A percentile compares a stretch with the other conserved stretches of the same genome.
These are phyloP conservation scores for Dryocosmus kuriphilus DNA, from an alignment of 2,888 invertebrate genomes.

Conservation along the genomic window DNA sequence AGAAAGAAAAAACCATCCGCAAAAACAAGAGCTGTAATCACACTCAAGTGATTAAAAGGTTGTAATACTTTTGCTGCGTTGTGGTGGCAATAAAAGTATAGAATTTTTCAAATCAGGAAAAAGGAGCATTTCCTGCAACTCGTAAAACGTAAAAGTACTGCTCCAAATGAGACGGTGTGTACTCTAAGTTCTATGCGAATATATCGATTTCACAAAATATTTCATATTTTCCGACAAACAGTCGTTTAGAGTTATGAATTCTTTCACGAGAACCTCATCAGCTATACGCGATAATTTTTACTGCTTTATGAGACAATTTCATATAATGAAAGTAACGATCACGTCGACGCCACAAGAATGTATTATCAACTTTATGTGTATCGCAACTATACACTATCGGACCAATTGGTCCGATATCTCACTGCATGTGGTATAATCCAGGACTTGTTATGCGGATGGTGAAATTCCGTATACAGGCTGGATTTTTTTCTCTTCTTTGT, in stretches of 20 bases:
- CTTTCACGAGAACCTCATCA: neutral
- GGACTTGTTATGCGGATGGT: neutral
- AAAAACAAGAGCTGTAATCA: neutral
- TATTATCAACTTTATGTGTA: constrained; percentile 17
- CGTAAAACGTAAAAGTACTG: neutral
- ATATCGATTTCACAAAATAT: neutral
- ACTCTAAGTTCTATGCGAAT: neutral
- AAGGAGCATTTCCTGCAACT: neutral
- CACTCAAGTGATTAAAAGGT: neutral
- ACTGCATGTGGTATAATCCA: constrained; percentile 13
- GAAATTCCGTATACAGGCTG: neutral
- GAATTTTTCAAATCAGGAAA: neutral
- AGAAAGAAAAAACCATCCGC: neutral
- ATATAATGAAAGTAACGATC: constrained; percentile 21
- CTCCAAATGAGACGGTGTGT: neutral
- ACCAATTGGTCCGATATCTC: constrained; percentile 2
- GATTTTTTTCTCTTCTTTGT: neutral
- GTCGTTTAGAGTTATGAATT: neutral
- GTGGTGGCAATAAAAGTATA: neutral
- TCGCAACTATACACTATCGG: neutral
- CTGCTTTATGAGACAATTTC: neutral
- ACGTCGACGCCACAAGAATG: constrained; percentile 1
- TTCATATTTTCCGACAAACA: neutral
- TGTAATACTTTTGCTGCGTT: neutral
- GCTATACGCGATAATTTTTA: neutral